Evolutionary conservation across 2,113 vertebrate genomes (phyloP).

Genomic region (Suncus etruscus): DNA sequence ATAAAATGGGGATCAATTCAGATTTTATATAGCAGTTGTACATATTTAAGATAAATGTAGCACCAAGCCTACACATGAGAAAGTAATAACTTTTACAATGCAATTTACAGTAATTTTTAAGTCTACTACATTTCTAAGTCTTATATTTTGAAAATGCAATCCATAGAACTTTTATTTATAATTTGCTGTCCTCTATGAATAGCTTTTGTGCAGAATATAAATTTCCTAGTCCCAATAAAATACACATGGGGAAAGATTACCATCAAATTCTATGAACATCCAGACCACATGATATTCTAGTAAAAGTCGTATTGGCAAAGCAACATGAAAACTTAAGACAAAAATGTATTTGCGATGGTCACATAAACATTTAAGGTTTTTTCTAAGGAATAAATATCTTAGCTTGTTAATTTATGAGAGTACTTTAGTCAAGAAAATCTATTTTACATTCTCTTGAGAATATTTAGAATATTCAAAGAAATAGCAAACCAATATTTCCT

Average conservation of each 20-base stretch:
- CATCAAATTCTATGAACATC: slow-evolving; percentile 2
- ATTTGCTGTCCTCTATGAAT: slow-evolving; percentile 24
- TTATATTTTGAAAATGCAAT: slow-evolving; percentile 57
- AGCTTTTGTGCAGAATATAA: slow-evolving; percentile 47
- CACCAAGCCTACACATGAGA: slow-evolving; percentile 32
- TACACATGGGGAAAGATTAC: slow-evolving; percentile 4
- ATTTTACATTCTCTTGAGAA: slow-evolving; percentile 50
- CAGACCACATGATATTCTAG: background rate
- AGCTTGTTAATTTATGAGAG: slow-evolving; percentile 48
- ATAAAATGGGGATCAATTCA: slow-evolving; percentile 43
- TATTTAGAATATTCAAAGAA: slow-evolving; percentile 55
- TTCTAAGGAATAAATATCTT: slow-evolving; percentile 45
- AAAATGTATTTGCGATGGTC: slow-evolving; percentile 57
- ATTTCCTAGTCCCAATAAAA: slow-evolving; percentile 47
- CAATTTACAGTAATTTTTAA: slow-evolving; percentile 51
- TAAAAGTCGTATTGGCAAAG: slow-evolving; percentile 22
- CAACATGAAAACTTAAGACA: slow-evolving; percentile 55
- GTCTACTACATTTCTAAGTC: slow-evolving; percentile 48
- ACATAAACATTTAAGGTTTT: slow-evolving; percentile 44
- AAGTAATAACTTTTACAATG: slow-evolving; percentile 43
- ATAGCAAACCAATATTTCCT: slow-evolving; percentile 52
- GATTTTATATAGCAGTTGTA: slow-evolving; percentile 41
- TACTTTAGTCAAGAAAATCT: slow-evolving; percentile 53
- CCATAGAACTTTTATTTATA: slow-evolving; percentile 51
- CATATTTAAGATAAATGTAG: slow-evolving; percentile 58